Base-by-base conservation (phyloP, 2,888 invertebrate genomes). In the Mayetiola destructor region DNA sequence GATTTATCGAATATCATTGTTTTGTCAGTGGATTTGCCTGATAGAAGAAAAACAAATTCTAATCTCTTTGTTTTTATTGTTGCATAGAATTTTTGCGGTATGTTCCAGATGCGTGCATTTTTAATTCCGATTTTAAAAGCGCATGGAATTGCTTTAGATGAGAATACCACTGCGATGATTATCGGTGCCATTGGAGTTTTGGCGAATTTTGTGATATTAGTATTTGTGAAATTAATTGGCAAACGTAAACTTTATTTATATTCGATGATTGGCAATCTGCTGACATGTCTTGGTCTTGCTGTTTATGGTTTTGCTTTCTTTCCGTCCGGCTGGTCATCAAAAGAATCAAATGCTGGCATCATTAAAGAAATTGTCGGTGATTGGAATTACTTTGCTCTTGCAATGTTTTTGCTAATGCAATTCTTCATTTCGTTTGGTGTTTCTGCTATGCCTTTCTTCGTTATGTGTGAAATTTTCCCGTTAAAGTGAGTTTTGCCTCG, bases 61-160 rank as follows among this genome's bases (percentile, higher is more conserved):
- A n/a, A n/a, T n/a, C n/a, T n/a, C n/a, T 0, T 77, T 76, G 64
- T 79, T 79, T 67, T 67, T 77, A 30, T 76, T 77, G 58, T 69
- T 75, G 40, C 74, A 76, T n/a, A n/a, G n/a, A n/a, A n/a, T 4
- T 73, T 76, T 66, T 75, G 76, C 56, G 78, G 78, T 0, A 62
- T 76, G 4, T 61, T 69, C 12, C 72, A 77, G 0, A 69, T 78
- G n/a, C 70, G 75, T 57, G 77, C 79, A 0, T 79, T 77, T 62
- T 74, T 78, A 73, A 75, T 79, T 10, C 77, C 77, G 56, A 65
- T 78, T 12, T 77, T 76, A 62, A 74, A 71, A 59, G 65, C 68
- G 6, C 32, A 32, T 32, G 32, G 32, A 32, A 32, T 32, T 9
- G 6, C 32, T 9, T 10, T 32, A 9, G 32, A 32, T 32, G 32